These are phyloP conservation scores for Scophthalmus maximus DNA, from an alignment of 2,113 vertebrate species.

Conservation along the genomic window DNA sequence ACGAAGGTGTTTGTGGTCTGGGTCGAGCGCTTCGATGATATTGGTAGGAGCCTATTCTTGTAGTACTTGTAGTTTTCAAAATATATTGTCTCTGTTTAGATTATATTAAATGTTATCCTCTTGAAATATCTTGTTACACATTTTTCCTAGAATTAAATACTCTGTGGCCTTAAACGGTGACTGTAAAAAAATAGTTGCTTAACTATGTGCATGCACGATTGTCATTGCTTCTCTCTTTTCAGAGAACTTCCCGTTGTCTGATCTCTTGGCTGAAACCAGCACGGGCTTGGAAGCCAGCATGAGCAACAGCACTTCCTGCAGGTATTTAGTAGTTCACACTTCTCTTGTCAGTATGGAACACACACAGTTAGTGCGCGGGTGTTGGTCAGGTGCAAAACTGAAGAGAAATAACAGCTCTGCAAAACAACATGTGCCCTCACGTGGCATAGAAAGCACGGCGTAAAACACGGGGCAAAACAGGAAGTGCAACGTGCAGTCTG, in stretches of 20 bases:
- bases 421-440: conserved; percentile 6
- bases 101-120: no score
- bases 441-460: neutral
- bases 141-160: neutral
- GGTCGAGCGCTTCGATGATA: conserved; percentile 96
- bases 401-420: conserved; percentile 10
- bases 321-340: conserved; percentile 75
- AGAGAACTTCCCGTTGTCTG: conserved; percentile 96
- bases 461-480: conserved; percentile 41
- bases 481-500: conserved; percentile 40
- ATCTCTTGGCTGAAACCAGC: conserved; percentile 92
- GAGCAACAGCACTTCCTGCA: conserved; percentile 92
- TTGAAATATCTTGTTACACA: neutral
- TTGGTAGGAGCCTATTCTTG: conserved; percentile 82
- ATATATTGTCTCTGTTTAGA: no score
- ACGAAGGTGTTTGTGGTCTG: conserved; percentile 96
- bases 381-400: conserved; percentile 17
- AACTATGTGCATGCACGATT: neutral
- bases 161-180: neutral
- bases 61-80: neutral
- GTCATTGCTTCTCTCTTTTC: conserved; percentile 50
- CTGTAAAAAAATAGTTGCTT: neutral
- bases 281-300: conserved; percentile 93
- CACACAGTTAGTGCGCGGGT: neutral
- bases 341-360: neutral